Conservation (phyloP, 2,888 invertebrate genomes). For the Sacculina carcini region DNA sequence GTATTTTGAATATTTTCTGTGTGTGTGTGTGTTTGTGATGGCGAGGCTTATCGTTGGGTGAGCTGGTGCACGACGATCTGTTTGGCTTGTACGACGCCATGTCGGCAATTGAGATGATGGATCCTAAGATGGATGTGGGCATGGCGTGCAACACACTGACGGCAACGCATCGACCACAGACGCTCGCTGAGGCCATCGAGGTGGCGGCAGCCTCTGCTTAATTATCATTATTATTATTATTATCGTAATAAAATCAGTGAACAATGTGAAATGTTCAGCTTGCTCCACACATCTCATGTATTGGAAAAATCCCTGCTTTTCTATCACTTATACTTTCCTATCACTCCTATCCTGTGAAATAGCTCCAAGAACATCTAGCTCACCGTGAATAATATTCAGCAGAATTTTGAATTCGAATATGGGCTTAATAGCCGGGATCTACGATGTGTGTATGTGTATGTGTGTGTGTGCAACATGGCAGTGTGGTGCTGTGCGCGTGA, state of each 20-base stretch:
- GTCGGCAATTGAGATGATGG: conserved; percentile 99
- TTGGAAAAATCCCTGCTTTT: too few relatives aligned
- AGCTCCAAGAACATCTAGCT: too few relatives aligned
- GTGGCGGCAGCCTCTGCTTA: conserved; percentile 29
- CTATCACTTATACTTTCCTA: too few relatives aligned
- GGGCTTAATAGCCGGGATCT: too few relatives aligned
- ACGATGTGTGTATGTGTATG: not conserved
- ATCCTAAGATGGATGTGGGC: conserved; percentile 99
- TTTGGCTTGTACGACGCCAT: conserved; percentile 91
- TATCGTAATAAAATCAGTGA: too few relatives aligned
- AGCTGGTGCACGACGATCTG: conserved; percentile 64
- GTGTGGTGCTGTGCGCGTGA: conserved; percentile 49
- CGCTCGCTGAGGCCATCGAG: conserved; percentile 59
- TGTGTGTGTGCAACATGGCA: conserved; percentile 30
- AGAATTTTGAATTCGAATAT: too few relatives aligned
- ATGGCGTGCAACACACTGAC: conserved; percentile 83
- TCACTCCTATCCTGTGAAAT: too few relatives aligned
- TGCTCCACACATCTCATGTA: too few relatives aligned
- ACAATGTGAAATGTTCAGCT: too few relatives aligned
- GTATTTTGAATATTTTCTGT: too few relatives aligned
- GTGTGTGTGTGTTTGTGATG: too few relatives aligned
- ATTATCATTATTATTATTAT: not conserved
- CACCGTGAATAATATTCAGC: too few relatives aligned
- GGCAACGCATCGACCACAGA: conserved; percentile 54
- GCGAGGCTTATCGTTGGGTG: conserved; percentile 58